Evolutionary conservation across 2,797 vertebrate genomes (phyloP).

Genomic region (Siniperca undulata): DNA sequence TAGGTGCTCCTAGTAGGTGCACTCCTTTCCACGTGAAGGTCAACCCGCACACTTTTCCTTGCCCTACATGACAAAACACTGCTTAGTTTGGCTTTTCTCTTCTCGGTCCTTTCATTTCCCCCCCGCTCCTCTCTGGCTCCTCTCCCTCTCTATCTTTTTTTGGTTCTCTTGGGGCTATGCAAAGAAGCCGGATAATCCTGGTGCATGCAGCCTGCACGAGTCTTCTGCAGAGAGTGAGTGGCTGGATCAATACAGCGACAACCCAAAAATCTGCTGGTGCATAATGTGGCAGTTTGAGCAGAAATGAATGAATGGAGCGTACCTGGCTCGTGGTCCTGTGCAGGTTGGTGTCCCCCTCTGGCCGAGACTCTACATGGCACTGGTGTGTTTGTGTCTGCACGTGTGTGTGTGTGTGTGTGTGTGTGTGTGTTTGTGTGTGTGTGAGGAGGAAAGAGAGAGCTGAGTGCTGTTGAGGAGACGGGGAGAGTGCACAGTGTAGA

Average conservation of each 20-base stretch:
- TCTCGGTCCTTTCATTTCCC: conserved; percentile 12
- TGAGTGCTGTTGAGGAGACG: conserved; percentile 62
- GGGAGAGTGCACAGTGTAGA: conserved; percentile 68
- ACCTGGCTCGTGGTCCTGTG: conserved; percentile 78
- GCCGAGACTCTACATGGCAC: conserved; percentile 74
- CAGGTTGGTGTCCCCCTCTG: conserved; percentile 69
- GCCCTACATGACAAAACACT: conserved; percentile 45
- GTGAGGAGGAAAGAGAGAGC: conserved; percentile 46
- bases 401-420: conserved; percentile 36
- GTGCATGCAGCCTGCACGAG: conserved; percentile 72
- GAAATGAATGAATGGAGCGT: conserved; percentile 58
- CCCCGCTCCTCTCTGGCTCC: conserved; percentile 22
- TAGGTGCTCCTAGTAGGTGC: conserved; percentile 5
- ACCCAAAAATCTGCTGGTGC: conserved; percentile 46
- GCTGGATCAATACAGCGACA: conserved; percentile 57
- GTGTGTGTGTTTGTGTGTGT: conserved; percentile 34
- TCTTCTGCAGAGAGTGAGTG: conserved; percentile 68
- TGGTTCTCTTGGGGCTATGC: conserved; percentile 71
- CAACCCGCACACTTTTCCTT: conserved; percentile 41
- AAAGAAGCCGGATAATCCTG: conserved; percentile 79
- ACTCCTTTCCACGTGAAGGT: conserved; percentile 62
- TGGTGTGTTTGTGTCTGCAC: conserved; percentile 61
- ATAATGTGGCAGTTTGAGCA: conserved; percentile 48
- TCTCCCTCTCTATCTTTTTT: conserved; percentile 46
- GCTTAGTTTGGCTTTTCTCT: conserved; percentile 44